phyloP scores from a whole-genome alignment of 2,797 vertebrate species.

The Glyptemys insculpta region DNA sequence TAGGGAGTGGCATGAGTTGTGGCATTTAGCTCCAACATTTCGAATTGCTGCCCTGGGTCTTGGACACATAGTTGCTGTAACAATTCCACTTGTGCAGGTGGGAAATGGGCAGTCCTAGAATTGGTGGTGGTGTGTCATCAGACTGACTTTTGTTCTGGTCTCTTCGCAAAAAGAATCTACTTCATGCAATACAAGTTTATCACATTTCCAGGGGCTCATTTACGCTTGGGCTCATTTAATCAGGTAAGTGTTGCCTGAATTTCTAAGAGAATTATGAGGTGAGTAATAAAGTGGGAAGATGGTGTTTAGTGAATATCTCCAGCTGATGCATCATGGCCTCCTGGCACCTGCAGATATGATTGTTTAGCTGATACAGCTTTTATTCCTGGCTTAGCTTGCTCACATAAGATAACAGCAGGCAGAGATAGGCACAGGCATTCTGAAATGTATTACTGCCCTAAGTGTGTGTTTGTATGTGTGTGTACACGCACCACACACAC shows the following conservation, averaged over 20 bases:
- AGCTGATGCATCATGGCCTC: background rate
- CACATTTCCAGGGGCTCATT: background rate
- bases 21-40: background rate
- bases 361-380: background rate
- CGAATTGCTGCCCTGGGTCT: background rate
- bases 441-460: background rate
- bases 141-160: background rate
- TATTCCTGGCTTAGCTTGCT: background rate
- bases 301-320: background rate
- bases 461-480: too few relatives aligned
- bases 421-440: background rate
- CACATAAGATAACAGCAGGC: background rate
- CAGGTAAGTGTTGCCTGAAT: background rate
- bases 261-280: background rate
- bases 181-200: background rate
- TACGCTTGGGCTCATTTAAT: background rate
- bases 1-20: background rate
- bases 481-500: too few relatives aligned
- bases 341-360: background rate
- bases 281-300: background rate
- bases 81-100: background rate
- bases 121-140: background rate
- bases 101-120: background rate
- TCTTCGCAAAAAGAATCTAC: background rate
- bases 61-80: background rate